Base-by-base conservation (phyloP, 2,888 invertebrate species). In the Lacanobia oleracea region DNA sequence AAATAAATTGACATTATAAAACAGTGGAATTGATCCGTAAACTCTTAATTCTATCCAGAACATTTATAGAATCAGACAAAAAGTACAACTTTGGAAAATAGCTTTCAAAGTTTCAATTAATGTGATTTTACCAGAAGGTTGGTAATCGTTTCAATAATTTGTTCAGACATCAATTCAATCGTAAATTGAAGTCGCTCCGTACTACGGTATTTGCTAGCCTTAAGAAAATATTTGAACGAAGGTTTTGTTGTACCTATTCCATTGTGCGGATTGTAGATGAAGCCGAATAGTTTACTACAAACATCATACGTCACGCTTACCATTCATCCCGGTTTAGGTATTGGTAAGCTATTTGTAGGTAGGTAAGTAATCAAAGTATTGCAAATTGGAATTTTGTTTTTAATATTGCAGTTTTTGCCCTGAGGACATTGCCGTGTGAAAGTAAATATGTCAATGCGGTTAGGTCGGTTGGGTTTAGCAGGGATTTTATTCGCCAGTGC, bases 281-380 rank as follows among this genome's bases (percentile, higher is more conserved):
- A 63, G n/a, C 27, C 53, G 40, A 53, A 45, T 59, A 78, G 68
- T 70, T 70, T 67, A 67, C 75, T 75, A 65, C 61, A 79, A 79
- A 75, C 80, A 79, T 70, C 18, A 56, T 53, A 57, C 79, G 79
- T 79, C 80, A 79, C 65, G 62, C 54, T 27, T 14, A 66, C 75
- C 60, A 64, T 79, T 79, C 79, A 79, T 53, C 63, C 56, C 27
- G 5, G 14, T 60, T 45, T 60, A 40, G 21, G 40, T 56, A 37
- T 45, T 51, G 33, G 60, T 67, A 57, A 79, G 56, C 61, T 23
- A 67, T 59, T 75, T 69, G 56, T 40, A 27, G 23, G 53, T 7
- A 21, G 51, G 51, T 21, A 37, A 37, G 14, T n/a, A 64, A 40
- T 56, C 51, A 4, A 45, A 21, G 0, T 48, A 74, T 60, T 51